Evolutionary conservation across 1,140 invertebrate genomes (phyloP).

Genomic region (Euura saliciscinereae): DNA sequence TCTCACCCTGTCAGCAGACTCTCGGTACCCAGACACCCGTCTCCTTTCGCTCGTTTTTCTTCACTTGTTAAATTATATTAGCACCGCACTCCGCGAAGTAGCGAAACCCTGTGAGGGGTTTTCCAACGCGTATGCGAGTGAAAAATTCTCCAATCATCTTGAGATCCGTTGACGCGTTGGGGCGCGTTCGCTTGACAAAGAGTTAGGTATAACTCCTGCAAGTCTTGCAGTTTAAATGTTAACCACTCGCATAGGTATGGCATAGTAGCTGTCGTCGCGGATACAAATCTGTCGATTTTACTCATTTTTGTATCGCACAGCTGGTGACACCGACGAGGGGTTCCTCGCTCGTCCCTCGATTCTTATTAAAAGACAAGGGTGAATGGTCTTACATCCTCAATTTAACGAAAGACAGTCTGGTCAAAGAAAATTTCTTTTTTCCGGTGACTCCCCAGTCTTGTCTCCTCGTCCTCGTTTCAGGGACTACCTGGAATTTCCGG

Average conservation of each 20-base stretch:
- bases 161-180: background rate
- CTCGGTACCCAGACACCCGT: background rate
- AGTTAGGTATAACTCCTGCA: background rate
- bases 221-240: too few species aligned
- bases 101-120: background rate
- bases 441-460: background rate
- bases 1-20: background rate
- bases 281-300: background rate
- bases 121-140: background rate
- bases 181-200: background rate
- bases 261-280: background rate
- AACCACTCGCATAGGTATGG: too few species aligned
- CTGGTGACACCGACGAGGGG: too few species aligned
- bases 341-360: too few species aligned
- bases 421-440: conserved; percentile 5
- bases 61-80: conserved; percentile 17
- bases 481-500: conserved; percentile 3
- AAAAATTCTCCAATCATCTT: conserved; percentile 13
- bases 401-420: background rate
- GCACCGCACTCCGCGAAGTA: background rate
- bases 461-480: background rate
- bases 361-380: too few species aligned
- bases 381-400: too few species aligned
- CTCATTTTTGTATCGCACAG: background rate
- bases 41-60: conserved; percentile 13